Evolutionary conservation across 2,888 invertebrate species (phyloP).

Genomic region (Perdita meconis): DNA sequence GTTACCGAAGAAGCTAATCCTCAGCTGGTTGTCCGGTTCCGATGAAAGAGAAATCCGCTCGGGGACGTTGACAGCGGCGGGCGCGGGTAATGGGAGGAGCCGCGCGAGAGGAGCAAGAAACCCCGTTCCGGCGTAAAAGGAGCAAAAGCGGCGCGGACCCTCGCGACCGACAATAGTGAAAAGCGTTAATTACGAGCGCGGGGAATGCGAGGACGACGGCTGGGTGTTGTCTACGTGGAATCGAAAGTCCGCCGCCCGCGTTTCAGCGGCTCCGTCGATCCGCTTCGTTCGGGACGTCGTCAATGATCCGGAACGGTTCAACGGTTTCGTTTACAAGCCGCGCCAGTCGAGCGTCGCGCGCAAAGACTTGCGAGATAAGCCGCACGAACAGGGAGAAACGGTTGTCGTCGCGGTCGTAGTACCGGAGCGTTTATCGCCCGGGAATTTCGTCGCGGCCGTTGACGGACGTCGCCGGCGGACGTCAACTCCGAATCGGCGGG

Average conservation of each 20-base stretch:
- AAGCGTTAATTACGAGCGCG: constrained; percentile 73
- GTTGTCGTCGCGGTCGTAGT: constrained; percentile 14
- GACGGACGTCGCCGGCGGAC: too few relatives aligned
- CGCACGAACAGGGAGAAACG: constrained; percentile 21
- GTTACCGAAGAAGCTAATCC: constrained; percentile 76
- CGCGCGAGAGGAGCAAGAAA: constrained; percentile 44
- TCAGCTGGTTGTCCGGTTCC: constrained; percentile 61
- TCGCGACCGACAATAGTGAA: constrained; percentile 72
- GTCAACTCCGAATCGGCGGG: too few relatives aligned
- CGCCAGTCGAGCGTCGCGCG: constrained; percentile 24
- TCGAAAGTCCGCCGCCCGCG: constrained; percentile 60
- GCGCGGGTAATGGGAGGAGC: constrained; percentile 33
- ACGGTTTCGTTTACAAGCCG: constrained; percentile 28
- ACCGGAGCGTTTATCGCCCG: constrained; percentile 1
- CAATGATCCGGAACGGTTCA: constrained; percentile 38
- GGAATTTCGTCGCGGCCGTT: not conserved
- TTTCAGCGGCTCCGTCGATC: constrained; percentile 8
- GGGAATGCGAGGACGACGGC: constrained; percentile 37
- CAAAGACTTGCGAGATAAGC: constrained; percentile 26
- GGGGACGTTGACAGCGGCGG: constrained; percentile 57
- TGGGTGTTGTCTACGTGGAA: constrained; percentile 40
- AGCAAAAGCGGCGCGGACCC: constrained; percentile 54
- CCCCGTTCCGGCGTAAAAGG: constrained; percentile 56
- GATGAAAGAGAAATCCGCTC: constrained; percentile 82
- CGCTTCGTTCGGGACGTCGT: constrained; percentile 12